Conservation (phyloP, 2,113 vertebrate genomes). For the Bos javanicus region DNA sequence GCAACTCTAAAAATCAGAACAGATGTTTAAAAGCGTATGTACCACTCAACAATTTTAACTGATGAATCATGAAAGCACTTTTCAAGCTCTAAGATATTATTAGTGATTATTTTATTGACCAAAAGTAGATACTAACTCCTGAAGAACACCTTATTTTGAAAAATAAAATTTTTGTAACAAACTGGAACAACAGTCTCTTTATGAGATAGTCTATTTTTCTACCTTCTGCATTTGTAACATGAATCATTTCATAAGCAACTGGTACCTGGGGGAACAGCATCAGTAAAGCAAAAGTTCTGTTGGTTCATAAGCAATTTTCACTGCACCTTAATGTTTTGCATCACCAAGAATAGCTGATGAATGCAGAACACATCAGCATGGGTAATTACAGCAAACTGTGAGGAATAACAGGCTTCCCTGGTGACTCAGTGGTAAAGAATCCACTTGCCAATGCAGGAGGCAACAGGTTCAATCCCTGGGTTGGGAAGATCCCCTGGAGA, state of each 20-base stretch:
- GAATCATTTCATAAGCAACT: constrained; percentile 12
- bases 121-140: constrained; percentile 2
- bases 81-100: constrained; percentile 36
- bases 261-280: not conserved
- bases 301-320: not conserved
- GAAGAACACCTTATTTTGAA: not conserved
- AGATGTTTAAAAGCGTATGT: not conserved
- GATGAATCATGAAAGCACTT: not conserved
- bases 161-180: constrained; percentile 13
- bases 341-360: not conserved
- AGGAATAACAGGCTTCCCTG: not conserved
- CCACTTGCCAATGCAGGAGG: not conserved
- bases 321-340: not conserved
- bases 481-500: not conserved
- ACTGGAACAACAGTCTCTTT: not conserved
- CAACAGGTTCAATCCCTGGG: not conserved
- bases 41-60: not conserved
- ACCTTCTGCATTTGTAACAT: not conserved
- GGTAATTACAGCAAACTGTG: not conserved
- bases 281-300: not conserved
- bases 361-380: not conserved
- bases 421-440: not conserved
- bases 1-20: not conserved
- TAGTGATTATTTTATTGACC: not conserved
- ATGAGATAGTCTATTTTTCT: not conserved